Percentiles rank a stretch among this genome's conserved stretches.
Evolutionary conservation across 2,797 vertebrate species (phyloP).

Genomic region (Prionace glauca): DNA sequence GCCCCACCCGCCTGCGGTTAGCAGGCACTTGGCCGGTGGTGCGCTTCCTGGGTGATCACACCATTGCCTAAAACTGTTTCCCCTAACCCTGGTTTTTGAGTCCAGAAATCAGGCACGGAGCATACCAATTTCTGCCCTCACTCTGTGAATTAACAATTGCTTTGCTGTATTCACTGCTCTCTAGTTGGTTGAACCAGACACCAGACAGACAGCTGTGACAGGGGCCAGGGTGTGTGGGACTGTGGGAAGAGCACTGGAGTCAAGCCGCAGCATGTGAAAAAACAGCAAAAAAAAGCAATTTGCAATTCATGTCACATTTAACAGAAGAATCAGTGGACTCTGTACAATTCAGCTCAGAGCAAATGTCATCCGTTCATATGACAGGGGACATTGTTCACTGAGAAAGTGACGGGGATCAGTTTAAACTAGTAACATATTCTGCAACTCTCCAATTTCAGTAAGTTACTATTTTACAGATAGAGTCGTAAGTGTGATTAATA

Average conservation of each 20-base stretch:
- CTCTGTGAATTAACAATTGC: slow-evolving; percentile 58
- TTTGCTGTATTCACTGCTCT: slow-evolving; percentile 52
- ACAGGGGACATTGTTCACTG: slow-evolving; percentile 33
- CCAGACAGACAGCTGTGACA: slow-evolving; percentile 59
- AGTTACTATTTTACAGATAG: slow-evolving; percentile 37
- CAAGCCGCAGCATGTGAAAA: slow-evolving; percentile 60
- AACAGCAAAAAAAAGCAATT: slow-evolving; percentile 66
- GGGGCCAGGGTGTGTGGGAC: slow-evolving; percentile 47
- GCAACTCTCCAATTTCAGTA: slow-evolving; percentile 23
- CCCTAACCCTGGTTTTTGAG: neutral
- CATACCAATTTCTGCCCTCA: slow-evolving; percentile 43
- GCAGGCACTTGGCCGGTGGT: neutral
- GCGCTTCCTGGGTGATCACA: neutral
- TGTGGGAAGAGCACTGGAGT: slow-evolving; percentile 56
- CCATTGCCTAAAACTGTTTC: no score
- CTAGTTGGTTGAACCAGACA: slow-evolving; percentile 56
- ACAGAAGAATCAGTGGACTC: slow-evolving; percentile 64
- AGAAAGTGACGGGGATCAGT: slow-evolving; percentile 27
- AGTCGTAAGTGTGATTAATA: slow-evolving; percentile 29
- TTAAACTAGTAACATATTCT: slow-evolving; percentile 39
- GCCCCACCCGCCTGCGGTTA: no score
- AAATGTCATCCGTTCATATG: slow-evolving; percentile 62
- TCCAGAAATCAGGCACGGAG: neutral
- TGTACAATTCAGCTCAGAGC: slow-evolving; percentile 73
- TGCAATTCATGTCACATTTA: slow-evolving; percentile 72